Evolutionary conservation across 2,113 vertebrate species (phyloP).

Genomic region (Tyto alba): DNA sequence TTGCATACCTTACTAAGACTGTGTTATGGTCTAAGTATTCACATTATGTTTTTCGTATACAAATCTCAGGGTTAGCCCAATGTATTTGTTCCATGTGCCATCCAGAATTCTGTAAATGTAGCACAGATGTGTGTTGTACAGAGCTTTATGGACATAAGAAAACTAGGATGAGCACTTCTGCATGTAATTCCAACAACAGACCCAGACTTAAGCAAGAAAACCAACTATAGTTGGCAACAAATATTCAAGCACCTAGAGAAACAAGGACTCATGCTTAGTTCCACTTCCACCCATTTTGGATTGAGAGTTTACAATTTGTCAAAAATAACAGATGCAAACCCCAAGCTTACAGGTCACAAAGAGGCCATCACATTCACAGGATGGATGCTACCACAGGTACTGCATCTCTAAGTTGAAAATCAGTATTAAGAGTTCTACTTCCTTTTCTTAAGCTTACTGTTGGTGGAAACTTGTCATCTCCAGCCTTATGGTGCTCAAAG

Average conservation of each 20-base stretch:
- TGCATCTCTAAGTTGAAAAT: not conserved
- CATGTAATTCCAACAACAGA: not conserved
- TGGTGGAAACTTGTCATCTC: not conserved
- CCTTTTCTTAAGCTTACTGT: not conserved
- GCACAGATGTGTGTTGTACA: not conserved
- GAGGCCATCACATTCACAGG: not conserved
- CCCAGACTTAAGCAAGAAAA: not conserved
- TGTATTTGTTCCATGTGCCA: not conserved
- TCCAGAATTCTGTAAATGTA: not conserved
- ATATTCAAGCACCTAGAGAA: not conserved
- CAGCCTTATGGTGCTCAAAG: not conserved
- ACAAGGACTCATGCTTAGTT: not conserved
- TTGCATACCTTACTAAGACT: not conserved
- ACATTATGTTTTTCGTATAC: fast-evolving
- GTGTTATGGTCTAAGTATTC: not conserved
- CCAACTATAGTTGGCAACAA: not conserved
- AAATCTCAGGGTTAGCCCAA: not conserved
- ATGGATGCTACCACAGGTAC: not conserved
- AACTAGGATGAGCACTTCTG: not conserved
- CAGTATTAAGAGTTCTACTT: not conserved
- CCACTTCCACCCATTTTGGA: not conserved
- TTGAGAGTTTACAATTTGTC: not conserved
- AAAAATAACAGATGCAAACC: not conserved
- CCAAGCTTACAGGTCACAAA: not conserved
- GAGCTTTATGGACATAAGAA: not conserved